phyloP scores from a whole-genome alignment of 2,888 invertebrate genomes.

The Thalpophila matura region DNA sequence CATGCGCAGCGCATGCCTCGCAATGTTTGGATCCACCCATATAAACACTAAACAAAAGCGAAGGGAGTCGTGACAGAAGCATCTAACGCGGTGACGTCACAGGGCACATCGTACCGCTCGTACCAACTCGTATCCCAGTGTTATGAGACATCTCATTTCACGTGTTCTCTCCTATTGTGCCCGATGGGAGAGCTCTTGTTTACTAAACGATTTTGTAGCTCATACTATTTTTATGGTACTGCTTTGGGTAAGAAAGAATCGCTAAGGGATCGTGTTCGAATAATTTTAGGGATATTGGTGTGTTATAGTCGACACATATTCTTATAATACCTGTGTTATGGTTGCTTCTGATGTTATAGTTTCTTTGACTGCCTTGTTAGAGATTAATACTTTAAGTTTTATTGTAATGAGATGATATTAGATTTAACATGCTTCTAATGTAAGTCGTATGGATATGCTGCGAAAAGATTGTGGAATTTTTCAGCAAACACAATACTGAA shows the following conservation, averaged over 20 bases:
- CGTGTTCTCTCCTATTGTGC: conserved; percentile 80
- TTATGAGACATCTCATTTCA: conserved; percentile 89
- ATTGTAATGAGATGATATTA: no score
- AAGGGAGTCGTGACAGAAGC: not conserved
- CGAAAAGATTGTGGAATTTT: no score
- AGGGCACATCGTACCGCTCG: conserved; percentile 50
- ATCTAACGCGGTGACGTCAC: conserved; percentile 45
- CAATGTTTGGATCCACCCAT: no score
- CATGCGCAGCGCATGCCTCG: no score
- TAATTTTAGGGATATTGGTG: conserved; percentile 24
- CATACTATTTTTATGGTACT: conserved; percentile 56
- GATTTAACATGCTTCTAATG: no score
- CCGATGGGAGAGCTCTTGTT: conserved; percentile 70
- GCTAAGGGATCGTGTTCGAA: conserved; percentile 33
- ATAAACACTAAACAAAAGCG: not conserved
- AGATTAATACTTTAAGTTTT: not conserved
- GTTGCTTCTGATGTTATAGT: not conserved
- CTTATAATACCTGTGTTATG: conserved; percentile 1
- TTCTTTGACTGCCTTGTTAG: not conserved
- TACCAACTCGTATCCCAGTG: conserved; percentile 67
- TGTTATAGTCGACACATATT: not conserved
- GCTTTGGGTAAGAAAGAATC: conserved; percentile 43
- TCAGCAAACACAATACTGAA: no score
- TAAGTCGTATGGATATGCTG: no score
- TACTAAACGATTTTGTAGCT: conserved; percentile 72